Conservation (phyloP, 2,797 vertebrate genomes). For the Acanthornis magna region DNA sequence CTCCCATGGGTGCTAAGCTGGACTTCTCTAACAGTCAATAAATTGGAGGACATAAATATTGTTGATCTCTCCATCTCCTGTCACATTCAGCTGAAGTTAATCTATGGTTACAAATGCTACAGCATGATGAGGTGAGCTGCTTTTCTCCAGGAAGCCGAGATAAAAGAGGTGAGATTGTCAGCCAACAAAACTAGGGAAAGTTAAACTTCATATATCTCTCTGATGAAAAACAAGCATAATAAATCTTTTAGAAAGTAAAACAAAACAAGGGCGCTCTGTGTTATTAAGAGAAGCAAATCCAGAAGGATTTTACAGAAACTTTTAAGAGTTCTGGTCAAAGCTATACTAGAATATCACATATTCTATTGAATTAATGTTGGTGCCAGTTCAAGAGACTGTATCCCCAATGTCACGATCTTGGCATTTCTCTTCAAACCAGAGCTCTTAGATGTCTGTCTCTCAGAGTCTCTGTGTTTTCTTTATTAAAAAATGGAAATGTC, state of each 20-base stretch:
- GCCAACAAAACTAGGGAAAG: constrained; percentile 54
- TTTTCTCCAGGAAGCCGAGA: constrained; percentile 34
- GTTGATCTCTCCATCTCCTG: not conserved
- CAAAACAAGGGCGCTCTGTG: constrained; percentile 16
- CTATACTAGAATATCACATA: not conserved
- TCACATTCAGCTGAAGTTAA: not conserved
- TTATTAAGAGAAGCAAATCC: constrained; percentile 25
- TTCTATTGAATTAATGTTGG: not conserved
- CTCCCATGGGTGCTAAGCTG: not conserved
- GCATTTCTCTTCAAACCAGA: constrained; percentile 27
- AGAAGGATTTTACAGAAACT: constrained; percentile 20
- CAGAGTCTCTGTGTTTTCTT: not conserved
- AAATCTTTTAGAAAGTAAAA: constrained; percentile 57
- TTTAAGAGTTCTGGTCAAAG: constrained; percentile 31
- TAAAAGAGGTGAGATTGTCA: constrained; percentile 56
- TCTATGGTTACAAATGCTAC: constrained; percentile 3
- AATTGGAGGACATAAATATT: not conserved
- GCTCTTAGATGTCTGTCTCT: not conserved
- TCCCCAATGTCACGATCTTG: not conserved
- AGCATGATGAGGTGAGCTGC: constrained; percentile 26
- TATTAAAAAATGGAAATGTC: not conserved
- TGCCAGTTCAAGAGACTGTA: not conserved
- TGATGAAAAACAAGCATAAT: constrained; percentile 48
- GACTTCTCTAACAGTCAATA: not conserved
- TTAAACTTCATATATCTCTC: constrained; percentile 46